These are phyloP conservation scores for Lycorma delicatula DNA, from an alignment of 1,140 invertebrate genomes.

Conservation along the genomic window DNA sequence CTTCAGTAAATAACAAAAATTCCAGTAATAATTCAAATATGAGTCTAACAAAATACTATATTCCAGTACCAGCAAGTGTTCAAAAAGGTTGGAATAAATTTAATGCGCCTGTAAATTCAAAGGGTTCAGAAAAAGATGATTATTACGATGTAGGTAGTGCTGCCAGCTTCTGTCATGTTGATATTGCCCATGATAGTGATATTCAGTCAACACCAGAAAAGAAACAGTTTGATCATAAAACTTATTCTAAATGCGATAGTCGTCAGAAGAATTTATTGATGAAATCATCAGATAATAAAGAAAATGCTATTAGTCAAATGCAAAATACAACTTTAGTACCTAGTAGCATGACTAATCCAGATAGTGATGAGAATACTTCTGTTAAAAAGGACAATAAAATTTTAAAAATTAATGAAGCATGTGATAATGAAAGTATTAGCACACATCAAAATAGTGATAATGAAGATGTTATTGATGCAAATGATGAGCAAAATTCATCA, in stretches of 20 bases:
- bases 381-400: not conserved
- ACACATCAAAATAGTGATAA: slow-evolving; percentile 9
- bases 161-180: slow-evolving; percentile 23
- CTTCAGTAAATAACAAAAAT: slow-evolving; percentile 24
- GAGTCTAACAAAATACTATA: not conserved
- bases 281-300: not conserved
- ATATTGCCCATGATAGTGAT: slow-evolving; percentile 17
- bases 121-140: slow-evolving; percentile 15
- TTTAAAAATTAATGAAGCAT: not conserved
- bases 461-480: slow-evolving; percentile 16
- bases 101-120: not conserved
- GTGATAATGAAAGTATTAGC: slow-evolving; percentile 39
- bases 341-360: slow-evolving; percentile 14
- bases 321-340: not conserved
- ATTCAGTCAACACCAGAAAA: slow-evolving; percentile 4
- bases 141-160: slow-evolving; percentile 19
- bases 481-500: slow-evolving; percentile 10
- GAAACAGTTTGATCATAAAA: slow-evolving; percentile 26
- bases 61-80: not conserved
- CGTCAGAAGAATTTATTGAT: not conserved
- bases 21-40: not conserved
- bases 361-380: not conserved
- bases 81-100: not conserved
- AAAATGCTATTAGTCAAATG: not conserved
- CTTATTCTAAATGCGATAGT: not conserved